Evolutionary conservation across 2,113 vertebrate species (phyloP), one percentile per base, ranked within the genome.

Genomic region (Ptychochromis oligacanthus): DNA sequence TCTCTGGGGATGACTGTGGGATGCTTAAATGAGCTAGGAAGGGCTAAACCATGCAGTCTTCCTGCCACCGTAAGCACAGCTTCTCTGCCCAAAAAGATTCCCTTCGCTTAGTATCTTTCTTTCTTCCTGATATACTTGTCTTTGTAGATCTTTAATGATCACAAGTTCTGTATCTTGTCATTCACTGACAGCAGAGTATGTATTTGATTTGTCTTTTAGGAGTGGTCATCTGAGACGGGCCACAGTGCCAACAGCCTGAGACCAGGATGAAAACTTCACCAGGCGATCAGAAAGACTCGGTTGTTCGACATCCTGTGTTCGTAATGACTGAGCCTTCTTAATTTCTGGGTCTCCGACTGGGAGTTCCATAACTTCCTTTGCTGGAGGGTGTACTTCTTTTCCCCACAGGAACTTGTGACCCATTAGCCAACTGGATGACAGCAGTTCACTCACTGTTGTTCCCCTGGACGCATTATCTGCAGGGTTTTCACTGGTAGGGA

Each of bases 51-150:
- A 6, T 3, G 5, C 0, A 79, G 26, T 9, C 59, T 26, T 79
- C 77, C 60, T 79, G 28, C 77, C 46, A 79, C 77, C 59, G 54
- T 78, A 18, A 78, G 38, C 40, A 67, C 10, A 43, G 2, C 38
- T 24, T 67, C 38, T 11, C n/a, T n/a, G n/a, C n/a, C n/a, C n/a
- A n/a, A n/a, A n/a, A n/a, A n/a, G n/a, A n/a, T n/a, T n/a, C n/a
- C n/a, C n/a, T n/a, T n/a, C n/a, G n/a, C n/a, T n/a, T n/a, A n/a
- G n/a, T n/a, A n/a, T n/a, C n/a, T n/a, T n/a, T n/a, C n/a, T n/a
- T n/a, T n/a, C n/a, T n/a, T n/a, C n/a, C n/a, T n/a, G n/a, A n/a
- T n/a, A n/a, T n/a, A n/a, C n/a, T 40, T 40, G 62, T 65, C 8
- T 65, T 10, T 65, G 62, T 15, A 65, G 38, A 12, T 55, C 20